Evolutionary conservation across 2,888 invertebrate genomes (phyloP).

Genomic region (Metopia argyrocephala): DNA sequence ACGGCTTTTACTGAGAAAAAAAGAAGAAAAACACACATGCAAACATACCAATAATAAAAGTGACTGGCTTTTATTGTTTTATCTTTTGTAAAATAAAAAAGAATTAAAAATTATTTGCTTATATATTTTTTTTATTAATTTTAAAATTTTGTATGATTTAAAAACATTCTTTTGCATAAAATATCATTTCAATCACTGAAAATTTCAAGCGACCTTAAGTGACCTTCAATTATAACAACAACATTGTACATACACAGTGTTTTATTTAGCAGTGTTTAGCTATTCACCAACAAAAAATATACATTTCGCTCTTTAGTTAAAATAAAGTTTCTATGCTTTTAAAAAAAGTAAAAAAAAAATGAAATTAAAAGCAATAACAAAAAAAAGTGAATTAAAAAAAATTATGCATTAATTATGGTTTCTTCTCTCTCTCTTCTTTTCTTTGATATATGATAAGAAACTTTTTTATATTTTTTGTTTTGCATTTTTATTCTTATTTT

Average conservation of each 20-base stretch:
- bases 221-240: constrained; percentile 56
- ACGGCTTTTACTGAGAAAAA: constrained; percentile 38
- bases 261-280: constrained; percentile 7
- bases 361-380: neutral
- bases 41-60: constrained; percentile 13
- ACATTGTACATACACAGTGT: neutral
- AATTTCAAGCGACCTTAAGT: constrained; percentile 60
- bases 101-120: neutral
- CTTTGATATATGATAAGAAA: neutral
- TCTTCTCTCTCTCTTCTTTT: neutral
- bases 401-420: neutral
- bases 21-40: too few species aligned
- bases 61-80: constrained; percentile 11
- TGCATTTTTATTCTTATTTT: neutral
- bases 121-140: neutral
- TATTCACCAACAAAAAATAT: constrained; percentile 3
- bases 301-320: constrained; percentile 26
- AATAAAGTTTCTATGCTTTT: constrained; percentile 30
- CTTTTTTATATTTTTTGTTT: neutral
- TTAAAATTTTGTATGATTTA: constrained; percentile 7
- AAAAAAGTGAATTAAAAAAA: neutral
- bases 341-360: neutral
- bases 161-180: constrained; percentile 11
- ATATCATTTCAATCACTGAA: constrained; percentile 5
- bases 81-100: neutral